Evolutionary conservation across 2,797 vertebrate species (phyloP), one percentile per base, ranked within the genome.

Genomic region (Synanceia verrucosa): DNA sequence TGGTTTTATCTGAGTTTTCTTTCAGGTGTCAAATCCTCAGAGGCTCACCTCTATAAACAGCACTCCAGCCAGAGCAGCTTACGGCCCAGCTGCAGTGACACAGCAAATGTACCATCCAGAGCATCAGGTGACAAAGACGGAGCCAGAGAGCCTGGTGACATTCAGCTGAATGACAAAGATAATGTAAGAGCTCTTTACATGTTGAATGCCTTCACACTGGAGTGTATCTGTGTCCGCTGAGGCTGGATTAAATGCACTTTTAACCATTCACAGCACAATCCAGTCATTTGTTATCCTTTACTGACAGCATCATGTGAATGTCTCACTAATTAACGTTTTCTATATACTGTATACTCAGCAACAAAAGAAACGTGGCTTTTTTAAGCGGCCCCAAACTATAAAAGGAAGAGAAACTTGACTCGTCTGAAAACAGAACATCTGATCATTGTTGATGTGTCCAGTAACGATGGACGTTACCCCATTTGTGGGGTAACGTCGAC

Each of bases 11-110:
- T 52, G 18, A 76, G 36, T 16, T 48, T 63, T 70, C 55, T 79
- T 75, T 69, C 76, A 87, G 81, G 66, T 66, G 33, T 55, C 7
- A 3, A 9, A n/a, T 84, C 77, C 21, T 65, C 65, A 47, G 70
- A 67, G 57, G 12, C 33, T 53, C 1, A 1, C 18, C 8, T 37
- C 34, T 13, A 36, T 24, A 41, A 1, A 21, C 68, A 37, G 55
- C 55, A 37, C 34, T 41, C 24, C 33, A 37, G 23, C 41, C 69
- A 77, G 51, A 64, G 24, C n/a, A 56, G 29, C 60, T 18, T 55
- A 34, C 36, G 11, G 28, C 31, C 6, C 23, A 56, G 37, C 41
- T 16, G 47, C 50, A 52, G 21, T 55, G 56, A 60, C 43, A 24
- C 7, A 1, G 18, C 39, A 36, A 63, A 55, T 26, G 10, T 31